A percentile compares a stretch with the other conserved stretches of the same genome.
Conservation (phyloP, 1,140 invertebrate species). For the Drosophila punjabiensis region DNA sequence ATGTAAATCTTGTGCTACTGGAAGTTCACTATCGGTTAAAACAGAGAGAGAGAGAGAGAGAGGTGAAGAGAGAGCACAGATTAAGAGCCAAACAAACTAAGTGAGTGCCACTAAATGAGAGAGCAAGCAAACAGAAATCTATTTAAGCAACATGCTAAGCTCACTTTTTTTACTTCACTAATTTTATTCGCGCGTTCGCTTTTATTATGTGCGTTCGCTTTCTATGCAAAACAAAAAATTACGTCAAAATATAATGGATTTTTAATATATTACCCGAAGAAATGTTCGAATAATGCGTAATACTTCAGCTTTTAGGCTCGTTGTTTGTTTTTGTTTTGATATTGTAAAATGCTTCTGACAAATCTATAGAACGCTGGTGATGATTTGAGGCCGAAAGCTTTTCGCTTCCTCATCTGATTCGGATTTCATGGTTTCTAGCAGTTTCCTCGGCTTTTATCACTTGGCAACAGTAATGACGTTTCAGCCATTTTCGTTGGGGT, state of each 20-base stretch:
- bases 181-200: constrained; percentile 7
- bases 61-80: not conserved
- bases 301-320: not conserved
- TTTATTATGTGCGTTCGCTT: constrained; percentile 5
- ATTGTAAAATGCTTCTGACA: not conserved
- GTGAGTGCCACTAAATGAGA: constrained; percentile 11
- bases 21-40: not conserved
- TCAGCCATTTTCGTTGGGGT: not conserved
- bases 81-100: not conserved
- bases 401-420: not conserved
- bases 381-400: constrained; percentile 3
- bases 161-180: constrained; percentile 18
- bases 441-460: constrained; percentile 56
- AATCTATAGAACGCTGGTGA: not conserved
- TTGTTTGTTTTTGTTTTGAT: constrained; percentile 1
- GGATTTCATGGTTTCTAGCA: constrained; percentile 48
- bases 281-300: not conserved
- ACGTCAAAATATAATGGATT: constrained; percentile 8
- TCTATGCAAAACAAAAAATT: not conserved
- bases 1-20: not conserved
- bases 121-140: constrained; percentile 16
- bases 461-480: constrained; percentile 6
- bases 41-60: not conserved
- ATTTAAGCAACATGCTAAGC: constrained; percentile 42
- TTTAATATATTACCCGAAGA: not conserved